Conservation (phyloP, 2,113 vertebrate genomes). For the Butorides virescens region DNA sequence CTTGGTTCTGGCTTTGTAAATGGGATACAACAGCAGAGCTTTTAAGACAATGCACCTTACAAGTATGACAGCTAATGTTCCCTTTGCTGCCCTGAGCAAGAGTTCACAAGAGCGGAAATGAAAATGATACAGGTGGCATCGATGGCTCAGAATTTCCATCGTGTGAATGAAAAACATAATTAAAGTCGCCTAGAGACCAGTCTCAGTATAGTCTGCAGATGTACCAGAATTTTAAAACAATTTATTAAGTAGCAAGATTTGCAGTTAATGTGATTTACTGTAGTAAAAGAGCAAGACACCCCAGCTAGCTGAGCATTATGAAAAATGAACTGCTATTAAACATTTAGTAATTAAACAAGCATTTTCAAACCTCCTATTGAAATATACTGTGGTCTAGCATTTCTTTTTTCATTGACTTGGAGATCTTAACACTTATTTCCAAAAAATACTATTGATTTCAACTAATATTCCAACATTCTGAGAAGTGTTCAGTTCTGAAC, state of each 20-base stretch:
- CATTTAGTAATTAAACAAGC: background rate
- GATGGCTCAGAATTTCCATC: conserved; percentile 31
- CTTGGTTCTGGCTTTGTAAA: background rate
- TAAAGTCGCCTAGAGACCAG: background rate
- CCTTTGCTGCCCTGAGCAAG: background rate
- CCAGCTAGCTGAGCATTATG: background rate
- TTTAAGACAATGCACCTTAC: background rate
- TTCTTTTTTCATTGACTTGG: background rate
- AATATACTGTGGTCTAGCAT: background rate
- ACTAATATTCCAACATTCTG: background rate
- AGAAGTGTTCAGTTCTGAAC: background rate
- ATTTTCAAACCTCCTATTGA: background rate
- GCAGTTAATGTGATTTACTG: background rate
- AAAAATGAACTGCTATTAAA: background rate
- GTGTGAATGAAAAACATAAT: conserved; percentile 26
- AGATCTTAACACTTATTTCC: background rate
- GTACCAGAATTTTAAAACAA: background rate
- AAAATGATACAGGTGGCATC: conserved; percentile 36
- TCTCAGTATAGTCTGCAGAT: conserved; percentile 19
- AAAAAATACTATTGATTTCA: background rate
- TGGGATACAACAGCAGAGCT: background rate
- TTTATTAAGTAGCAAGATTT: conserved; percentile 13
- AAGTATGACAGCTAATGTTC: background rate
- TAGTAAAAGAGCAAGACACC: background rate
- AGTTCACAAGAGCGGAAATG: conserved; percentile 6